Base-by-base conservation (phyloP, 2,797 vertebrate species). In the Varecia variegata region DNA sequence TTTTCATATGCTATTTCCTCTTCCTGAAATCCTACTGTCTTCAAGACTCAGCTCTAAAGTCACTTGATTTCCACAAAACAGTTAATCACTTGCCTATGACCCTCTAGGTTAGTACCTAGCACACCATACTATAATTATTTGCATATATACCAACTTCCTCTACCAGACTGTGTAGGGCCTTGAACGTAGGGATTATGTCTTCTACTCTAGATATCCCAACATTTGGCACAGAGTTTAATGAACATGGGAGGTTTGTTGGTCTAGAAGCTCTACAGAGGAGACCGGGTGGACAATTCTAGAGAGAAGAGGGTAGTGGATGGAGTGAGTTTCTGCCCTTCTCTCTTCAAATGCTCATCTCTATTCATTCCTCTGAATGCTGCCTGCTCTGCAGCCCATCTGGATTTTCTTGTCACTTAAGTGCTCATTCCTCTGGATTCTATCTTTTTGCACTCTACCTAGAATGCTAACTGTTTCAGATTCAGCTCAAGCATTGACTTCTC, bases 11-110 rank as follows among this genome's bases (percentile, higher is more conserved):
- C 27, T 35, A 43, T 93, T 60, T 92, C 38, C 52, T 92, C 32
- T 86, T 89, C 56, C 45, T 62, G 58, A 94, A 89, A 90, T 79
- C 35, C 62, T 60, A 56, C 3, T 32, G 50, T 67, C 5, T 30
- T 87, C 32, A 94, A 95, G 84, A 81, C 17, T 85, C 21, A 70
- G 45, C n/a, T 68, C 50, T 74, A 23, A 71, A 18, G 50, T 79
- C 35, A 82, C 10, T 43, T 43, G 25, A 45, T 71, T 65, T 14
- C 52, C 38, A 50, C 52, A 47, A 83, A 79, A 65, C 9, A 92
- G 60, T 94, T 35, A 77, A 45, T 73, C 80, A 74, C 5, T 80
- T 68, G 30, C 50, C 85, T 56, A 30, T 85, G 47, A 71, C 68
- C 13, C 14, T 81, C 68, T 70, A 62, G 43, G 50, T 82, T 50